phyloP scores from a whole-genome alignment of 2,113 vertebrate genomes.

The Deroptyus accipitrinus region DNA sequence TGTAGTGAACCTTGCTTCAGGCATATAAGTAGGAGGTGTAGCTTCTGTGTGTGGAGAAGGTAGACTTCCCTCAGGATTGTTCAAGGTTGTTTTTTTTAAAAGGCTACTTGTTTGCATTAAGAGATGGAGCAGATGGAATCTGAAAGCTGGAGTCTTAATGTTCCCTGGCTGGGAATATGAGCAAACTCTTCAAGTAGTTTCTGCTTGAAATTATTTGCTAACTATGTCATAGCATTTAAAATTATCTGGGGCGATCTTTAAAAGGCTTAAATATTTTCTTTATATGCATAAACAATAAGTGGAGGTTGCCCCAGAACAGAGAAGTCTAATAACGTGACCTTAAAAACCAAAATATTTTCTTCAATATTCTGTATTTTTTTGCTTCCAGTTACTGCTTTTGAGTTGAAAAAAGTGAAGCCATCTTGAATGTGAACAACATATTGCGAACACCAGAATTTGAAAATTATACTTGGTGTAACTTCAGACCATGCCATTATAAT shows the following conservation, averaged over 20 bases:
- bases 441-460: not conserved
- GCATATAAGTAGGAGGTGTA: not conserved
- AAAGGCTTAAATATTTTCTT: not conserved
- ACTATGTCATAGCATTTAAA: not conserved
- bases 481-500: not conserved
- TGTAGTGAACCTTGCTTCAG: not conserved
- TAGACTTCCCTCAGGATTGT: not conserved
- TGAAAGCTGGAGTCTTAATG: not conserved
- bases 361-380: not conserved
- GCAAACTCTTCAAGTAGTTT: not conserved
- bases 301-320: not conserved
- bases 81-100: not conserved
- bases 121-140: not conserved
- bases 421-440: not conserved
- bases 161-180: not conserved
- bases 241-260: not conserved
- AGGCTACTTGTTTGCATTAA: not conserved
- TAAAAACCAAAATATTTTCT: not conserved
- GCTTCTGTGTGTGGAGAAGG: not conserved
- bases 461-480: not conserved
- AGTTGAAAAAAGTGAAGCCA: not conserved
- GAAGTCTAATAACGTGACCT: not conserved
- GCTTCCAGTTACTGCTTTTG: not conserved
- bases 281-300: not conserved
- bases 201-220: not conserved